These are phyloP conservation scores for Hypsibius dujardini DNA, from an alignment of 1,140 invertebrate species.

Conservation along the genomic window DNA sequence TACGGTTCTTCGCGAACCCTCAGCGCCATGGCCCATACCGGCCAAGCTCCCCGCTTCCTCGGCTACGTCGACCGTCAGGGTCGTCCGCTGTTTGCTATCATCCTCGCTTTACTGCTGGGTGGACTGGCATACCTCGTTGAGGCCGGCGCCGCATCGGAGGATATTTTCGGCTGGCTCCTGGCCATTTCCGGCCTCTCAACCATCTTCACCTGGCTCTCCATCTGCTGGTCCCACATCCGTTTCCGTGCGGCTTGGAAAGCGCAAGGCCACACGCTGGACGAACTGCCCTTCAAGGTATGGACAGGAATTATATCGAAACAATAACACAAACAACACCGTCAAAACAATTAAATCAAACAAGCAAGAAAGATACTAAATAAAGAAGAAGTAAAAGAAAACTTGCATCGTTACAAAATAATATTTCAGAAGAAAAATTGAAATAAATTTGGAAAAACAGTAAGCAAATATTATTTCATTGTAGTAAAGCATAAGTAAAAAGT, in stretches of 20 bases:
- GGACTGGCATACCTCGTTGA: not conserved
- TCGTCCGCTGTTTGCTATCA: conserved; percentile 11
- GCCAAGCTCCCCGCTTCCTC: conserved; percentile 8
- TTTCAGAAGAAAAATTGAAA: no score
- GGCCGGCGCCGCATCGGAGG: not conserved
- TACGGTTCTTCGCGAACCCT: conserved; percentile 11
- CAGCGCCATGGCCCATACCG: not conserved
- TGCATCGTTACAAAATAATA: no score
- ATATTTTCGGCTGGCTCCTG: conserved; percentile 3
- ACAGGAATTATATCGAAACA: no score
- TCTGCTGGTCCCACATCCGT: conserved; percentile 8
- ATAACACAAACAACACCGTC: no score
- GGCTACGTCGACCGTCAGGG: conserved; percentile 14
- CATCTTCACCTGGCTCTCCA: conserved; percentile 16
- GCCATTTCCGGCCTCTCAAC: conserved; percentile 14
- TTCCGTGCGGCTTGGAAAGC: conserved; percentile 2
- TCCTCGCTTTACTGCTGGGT: not conserved
- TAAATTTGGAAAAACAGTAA: no score
- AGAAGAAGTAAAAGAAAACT: no score
- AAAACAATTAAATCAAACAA: no score
- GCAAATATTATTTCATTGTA: no score
- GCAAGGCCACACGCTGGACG: conserved; percentile 13
- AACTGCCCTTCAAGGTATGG: not conserved
- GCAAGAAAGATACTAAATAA: no score
- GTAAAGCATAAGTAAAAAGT: no score